phyloP scores from a whole-genome alignment of 2,888 invertebrate genomes.

The Agriopis aurantiaria region DNA sequence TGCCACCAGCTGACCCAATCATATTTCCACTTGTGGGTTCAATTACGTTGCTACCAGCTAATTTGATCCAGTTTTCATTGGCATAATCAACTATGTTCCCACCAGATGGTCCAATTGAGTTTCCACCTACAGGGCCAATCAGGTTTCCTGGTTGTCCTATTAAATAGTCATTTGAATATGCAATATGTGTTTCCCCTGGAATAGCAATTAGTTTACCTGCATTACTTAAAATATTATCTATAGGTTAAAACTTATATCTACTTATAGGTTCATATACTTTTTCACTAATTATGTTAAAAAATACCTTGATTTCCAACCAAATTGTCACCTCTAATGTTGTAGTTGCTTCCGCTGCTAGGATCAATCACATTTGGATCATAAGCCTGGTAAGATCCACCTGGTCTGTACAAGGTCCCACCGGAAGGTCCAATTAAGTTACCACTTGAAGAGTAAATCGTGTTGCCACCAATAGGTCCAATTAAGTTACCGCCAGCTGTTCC shows the following conservation, averaged over 20 bases:
- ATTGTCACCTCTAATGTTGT: background rate
- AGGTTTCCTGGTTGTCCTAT: background rate
- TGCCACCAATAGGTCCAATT: background rate
- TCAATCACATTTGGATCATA: background rate
- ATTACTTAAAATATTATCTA: background rate
- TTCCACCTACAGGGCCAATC: background rate
- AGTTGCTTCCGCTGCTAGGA: background rate
- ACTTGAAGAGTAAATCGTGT: background rate
- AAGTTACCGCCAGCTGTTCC: conserved; percentile 2
- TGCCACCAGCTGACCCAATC: background rate
- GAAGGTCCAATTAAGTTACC: background rate
- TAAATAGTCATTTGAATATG: background rate
- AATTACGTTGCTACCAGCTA: background rate
- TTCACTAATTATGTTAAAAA: background rate
- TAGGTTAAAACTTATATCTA: background rate
- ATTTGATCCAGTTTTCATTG: background rate
- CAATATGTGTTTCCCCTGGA: background rate
- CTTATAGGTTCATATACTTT: background rate
- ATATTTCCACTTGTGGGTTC: conserved; percentile 1
- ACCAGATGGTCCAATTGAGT: background rate
- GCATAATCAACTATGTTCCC: background rate
- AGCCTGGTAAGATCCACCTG: background rate
- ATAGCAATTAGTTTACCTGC: background rate
- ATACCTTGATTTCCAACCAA: background rate
- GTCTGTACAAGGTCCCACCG: background rate